Evolutionary conservation across 1,140 invertebrate genomes (phyloP), one percentile per base, ranked within the genome.

Genomic region (Dolichoris vasculosae): DNA sequence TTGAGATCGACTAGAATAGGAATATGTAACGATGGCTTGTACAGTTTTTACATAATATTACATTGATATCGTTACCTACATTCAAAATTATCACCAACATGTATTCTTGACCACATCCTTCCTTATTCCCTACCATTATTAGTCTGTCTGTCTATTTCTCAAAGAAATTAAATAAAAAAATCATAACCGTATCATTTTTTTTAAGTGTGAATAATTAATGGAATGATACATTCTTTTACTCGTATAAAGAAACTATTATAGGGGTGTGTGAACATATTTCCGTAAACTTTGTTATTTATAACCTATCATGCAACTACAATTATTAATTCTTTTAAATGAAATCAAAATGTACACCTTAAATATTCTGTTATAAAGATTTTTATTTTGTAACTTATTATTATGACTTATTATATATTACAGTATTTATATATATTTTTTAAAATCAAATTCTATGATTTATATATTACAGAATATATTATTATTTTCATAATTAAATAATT

Each of bases 71-170:
- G 87, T 89, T 89, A 90, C 87, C 90, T 89, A 88, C 86, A 86
- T 82, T 73, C 76, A 35, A 23, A 55, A 15, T 43, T 64, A 38
- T 32, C 59, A 3, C 69, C 82, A 76, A 23, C 48, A 77, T 63
- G 59, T 89, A 88, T 88, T 89, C 86, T 88, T 81, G 88, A 91
- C 89, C 90, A 90, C 88, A 91, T 90, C 90, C 89, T 91, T 91
- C 90, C 89, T 89, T 77, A n/a, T n/a, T 79, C 85, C 82, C 59
- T 46, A 23, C 38, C 32, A n/a, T n/a, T n/a, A n/a, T n/a, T n/a
- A n/a, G n/a, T n/a, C n/a, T n/a, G n/a, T n/a, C n/a, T n/a, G n/a
- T n/a, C n/a, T n/a, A n/a, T n/a, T n/a, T n/a, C n/a, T n/a, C n/a
- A n/a, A 46, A 17, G 38, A n/a, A 38, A 20, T 20, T 3, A 73